These are phyloP conservation scores for Uropetala carovei DNA, from an alignment of 2,888 invertebrate genomes.

Conservation along the genomic window DNA sequence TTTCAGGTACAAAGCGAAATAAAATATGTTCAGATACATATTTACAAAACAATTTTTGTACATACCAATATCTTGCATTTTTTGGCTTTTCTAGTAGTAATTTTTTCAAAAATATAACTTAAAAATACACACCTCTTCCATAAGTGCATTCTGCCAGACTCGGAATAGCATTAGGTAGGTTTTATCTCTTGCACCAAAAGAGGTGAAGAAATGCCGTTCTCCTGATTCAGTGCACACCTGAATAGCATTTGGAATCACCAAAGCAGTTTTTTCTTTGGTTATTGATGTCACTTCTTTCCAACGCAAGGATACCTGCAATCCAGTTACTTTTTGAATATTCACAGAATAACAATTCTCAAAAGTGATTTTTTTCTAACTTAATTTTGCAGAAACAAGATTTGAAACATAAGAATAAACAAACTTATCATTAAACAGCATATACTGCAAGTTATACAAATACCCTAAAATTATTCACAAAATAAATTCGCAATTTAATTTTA, in stretches of 20 bases:
- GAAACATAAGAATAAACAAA: not conserved
- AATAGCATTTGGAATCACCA: constrained; percentile 98
- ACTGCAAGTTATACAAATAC: not conserved
- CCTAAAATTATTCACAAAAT: not conserved
- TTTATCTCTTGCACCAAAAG: constrained; percentile 95
- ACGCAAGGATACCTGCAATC: constrained; percentile 81
- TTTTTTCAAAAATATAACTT: too few species aligned
- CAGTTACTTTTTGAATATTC: not conserved
- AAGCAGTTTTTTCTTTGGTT: constrained; percentile 95
- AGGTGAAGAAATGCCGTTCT: constrained; percentile 95
- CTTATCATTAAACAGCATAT: not conserved
- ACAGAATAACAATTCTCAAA: not conserved
- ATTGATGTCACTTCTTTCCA: constrained; percentile 95
- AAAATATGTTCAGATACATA: too few species aligned
- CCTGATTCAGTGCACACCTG: constrained; percentile 84
- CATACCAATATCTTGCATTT: not conserved
- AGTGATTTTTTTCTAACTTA: not conserved
- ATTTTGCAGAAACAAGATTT: too few species aligned
- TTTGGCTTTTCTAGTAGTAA: not conserved
- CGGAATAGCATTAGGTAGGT: constrained; percentile 96
- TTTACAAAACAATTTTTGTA: too few species aligned
- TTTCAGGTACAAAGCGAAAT: too few species aligned
- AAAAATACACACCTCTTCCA: constrained; percentile 82
- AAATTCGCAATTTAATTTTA: too few species aligned
- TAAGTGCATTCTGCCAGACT: constrained; percentile 96